Evolutionary conservation across 2,888 invertebrate genomes (phyloP), one percentile per base, ranked within the genome.

Genomic region (Tanaodytes sp.): DNA sequence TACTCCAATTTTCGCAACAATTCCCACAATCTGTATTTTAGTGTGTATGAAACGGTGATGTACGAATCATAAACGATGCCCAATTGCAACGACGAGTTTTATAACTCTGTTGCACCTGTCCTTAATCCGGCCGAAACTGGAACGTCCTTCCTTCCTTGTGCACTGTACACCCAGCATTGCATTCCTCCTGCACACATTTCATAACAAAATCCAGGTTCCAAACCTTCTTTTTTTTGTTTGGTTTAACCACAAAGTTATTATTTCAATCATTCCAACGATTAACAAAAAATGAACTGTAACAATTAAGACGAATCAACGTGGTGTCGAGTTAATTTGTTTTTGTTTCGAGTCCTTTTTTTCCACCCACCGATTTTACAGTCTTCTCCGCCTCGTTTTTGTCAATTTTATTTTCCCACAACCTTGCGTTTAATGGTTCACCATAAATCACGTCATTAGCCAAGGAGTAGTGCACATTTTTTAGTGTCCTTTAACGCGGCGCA

Each of bases 381-480:
- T 5, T 23, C 8, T 23, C 8, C 8, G 23, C n/a, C n/a, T 23
- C 33, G n/a, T 27, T 51, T 20, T 36, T 59, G 23, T 48, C 14
- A n/a, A 18, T 18, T 33, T 36, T 12, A 15, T 51, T 59, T 59
- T 59, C 42, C 59, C 49, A 59, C 51, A 59, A 37, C 36, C 49
- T 51, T 43, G 59, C 23, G 23, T 59, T 51, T 59, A 59, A 59
- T 43, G 51, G 36, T 43, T 51, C 36, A 15, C 37, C 45, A 51
- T 51, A 51, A 61, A 61, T 61, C 61, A 61, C 45, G 45, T 37
- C 43, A 52, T 61, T 52, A 45, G 33, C 51, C 30, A 16, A 36
- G 42, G 45, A 51, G 37, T 51, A 42, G 45, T 45, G 37, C 43
- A 43, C 43, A 36, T 51, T 51, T 51, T 45, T 51, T 49, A 14